Evolutionary conservation across 2,888 invertebrate genomes (phyloP).

Genomic region (Melangyna quadrimaculata): DNA sequence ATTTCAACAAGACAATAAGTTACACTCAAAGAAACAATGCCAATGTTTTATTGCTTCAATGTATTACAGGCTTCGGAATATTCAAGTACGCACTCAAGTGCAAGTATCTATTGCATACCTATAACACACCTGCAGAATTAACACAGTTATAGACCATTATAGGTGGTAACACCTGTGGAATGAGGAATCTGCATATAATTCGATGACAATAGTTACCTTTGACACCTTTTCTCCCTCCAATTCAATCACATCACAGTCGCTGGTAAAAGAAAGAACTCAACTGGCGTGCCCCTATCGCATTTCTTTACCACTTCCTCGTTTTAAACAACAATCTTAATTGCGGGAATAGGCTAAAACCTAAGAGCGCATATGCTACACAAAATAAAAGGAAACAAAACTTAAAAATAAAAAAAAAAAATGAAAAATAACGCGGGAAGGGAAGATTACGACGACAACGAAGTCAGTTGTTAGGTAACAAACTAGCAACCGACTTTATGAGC

Average conservation of each 20-base stretch:
- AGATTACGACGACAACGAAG: conserved; percentile 48
- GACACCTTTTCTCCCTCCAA: conserved; percentile 60
- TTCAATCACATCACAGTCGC: conserved; percentile 33
- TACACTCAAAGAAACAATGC: conserved; percentile 48
- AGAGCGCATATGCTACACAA: conserved; percentile 52
- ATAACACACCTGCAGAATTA: conserved; percentile 44
- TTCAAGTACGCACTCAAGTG: conserved; percentile 53
- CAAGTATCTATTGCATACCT: neutral
- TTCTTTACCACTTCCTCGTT: conserved; percentile 67
- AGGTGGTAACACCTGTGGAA: conserved; percentile 57
- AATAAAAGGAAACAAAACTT: conserved; percentile 20
- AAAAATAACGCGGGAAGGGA: conserved; percentile 24
- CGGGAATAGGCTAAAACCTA: conserved; percentile 55
- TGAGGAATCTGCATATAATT: conserved; percentile 40
- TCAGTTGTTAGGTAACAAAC: conserved; percentile 70
- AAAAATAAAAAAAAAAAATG: neutral
- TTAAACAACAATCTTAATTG: conserved; percentile 65
- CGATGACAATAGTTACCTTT: conserved; percentile 66
- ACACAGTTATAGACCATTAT: conserved; percentile 23
- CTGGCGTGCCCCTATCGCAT: conserved; percentile 62
- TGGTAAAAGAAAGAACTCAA: conserved; percentile 28
- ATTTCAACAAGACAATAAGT: conserved; percentile 9
- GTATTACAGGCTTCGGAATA: conserved; percentile 36
- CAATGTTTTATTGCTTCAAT: conserved; percentile 57
- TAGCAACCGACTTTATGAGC: conserved; percentile 69